Evolutionary conservation across 2,797 vertebrate species (phyloP).

Genomic region (Bucorvus abyssinicus): DNA sequence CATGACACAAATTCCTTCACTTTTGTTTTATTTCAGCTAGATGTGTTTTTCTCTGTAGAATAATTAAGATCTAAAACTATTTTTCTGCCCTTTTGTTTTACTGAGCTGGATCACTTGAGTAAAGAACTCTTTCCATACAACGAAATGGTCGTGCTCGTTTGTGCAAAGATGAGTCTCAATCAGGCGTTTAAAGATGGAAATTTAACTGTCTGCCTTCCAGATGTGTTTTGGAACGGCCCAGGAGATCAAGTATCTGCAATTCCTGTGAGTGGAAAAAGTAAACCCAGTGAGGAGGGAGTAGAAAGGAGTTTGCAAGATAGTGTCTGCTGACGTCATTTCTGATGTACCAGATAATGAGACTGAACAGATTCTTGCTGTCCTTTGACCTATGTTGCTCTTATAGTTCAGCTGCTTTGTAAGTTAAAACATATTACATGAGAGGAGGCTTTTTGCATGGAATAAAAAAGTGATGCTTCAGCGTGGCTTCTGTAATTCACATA

Average conservation of each 20-base stretch:
- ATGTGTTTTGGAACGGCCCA: background rate
- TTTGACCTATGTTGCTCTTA: background rate
- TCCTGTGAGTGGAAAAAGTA: background rate
- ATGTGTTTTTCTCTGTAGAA: background rate
- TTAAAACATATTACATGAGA: background rate
- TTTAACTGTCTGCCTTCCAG: background rate
- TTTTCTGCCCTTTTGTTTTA: background rate
- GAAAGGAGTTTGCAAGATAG: background rate
- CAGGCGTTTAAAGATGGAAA: background rate
- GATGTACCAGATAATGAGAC: background rate
- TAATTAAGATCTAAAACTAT: background rate
- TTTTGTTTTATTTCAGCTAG: background rate
- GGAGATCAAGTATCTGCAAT: background rate
- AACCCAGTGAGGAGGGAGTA: background rate
- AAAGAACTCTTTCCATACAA: too few species aligned
- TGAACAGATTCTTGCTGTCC: background rate
- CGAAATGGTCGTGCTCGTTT: background rate
- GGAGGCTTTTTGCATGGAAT: background rate
- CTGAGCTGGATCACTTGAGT: background rate
- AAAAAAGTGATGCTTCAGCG: background rate
- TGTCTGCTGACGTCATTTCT: background rate
- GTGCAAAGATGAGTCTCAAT: background rate
- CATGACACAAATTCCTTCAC: background rate
- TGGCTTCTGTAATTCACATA: fast-evolving
- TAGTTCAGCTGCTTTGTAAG: background rate